A percentile compares a stretch with the other conserved stretches of the same genome.
Conservation (phyloP, 2,113 vertebrate genomes). For the Bucco capensis region DNA sequence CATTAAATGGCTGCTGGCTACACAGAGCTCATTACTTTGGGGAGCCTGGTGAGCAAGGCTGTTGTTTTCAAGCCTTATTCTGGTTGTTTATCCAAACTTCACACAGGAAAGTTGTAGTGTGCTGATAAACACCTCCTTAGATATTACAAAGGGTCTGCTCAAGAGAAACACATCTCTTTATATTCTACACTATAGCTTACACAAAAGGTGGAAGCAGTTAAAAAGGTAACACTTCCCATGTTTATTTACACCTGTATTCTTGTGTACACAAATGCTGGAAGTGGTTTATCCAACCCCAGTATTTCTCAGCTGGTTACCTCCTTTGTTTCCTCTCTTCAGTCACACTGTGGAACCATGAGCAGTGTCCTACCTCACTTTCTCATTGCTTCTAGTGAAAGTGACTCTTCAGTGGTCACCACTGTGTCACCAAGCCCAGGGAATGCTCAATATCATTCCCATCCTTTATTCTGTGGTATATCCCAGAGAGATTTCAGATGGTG, state of each 20-base stretch:
- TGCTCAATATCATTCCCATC: background rate
- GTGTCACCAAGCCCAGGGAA: background rate
- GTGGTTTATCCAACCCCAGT: background rate
- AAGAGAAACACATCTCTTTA: background rate
- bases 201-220: conserved; percentile 58
- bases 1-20: background rate
- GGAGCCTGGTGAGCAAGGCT: background rate
- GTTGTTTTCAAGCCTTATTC: background rate
- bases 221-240: conserved; percentile 6
- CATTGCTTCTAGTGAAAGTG: background rate
- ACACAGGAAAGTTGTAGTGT: conserved; percentile 22
- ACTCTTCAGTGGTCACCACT: background rate
- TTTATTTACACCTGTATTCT: conserved; percentile 25
- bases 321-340: background rate
- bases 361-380: background rate
- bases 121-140: conserved; percentile 27
- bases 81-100: background rate
- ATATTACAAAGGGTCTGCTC: background rate
- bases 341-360: background rate
- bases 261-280: conserved; percentile 49
- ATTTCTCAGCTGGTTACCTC: conserved; percentile 16
- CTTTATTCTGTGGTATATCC: background rate
- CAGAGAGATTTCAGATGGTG: background rate
- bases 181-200: background rate
- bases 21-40: background rate